Evolutionary conservation across 2,113 vertebrate genomes (phyloP).

Genomic region (Neolamprologus brichardi): DNA sequence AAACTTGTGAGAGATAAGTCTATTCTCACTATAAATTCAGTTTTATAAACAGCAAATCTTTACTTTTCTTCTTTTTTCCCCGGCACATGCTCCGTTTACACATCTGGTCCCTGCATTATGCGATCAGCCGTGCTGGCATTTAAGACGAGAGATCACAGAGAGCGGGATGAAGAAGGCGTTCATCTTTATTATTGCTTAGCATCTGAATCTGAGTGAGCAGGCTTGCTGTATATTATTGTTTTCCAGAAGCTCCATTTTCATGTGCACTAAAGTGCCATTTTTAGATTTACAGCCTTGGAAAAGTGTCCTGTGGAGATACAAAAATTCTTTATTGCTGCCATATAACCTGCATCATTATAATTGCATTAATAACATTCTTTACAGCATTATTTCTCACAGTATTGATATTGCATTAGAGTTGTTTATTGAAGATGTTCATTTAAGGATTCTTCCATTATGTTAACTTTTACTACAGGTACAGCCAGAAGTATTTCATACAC

Average conservation of each 20-base stretch:
- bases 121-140: neutral
- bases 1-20: neutral
- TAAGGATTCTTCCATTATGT: no score
- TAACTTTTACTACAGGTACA: no score
- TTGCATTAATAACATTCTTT: no score
- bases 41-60: neutral
- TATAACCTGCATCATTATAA: no score
- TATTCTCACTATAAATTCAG: neutral
- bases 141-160: neutral
- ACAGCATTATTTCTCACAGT: no score
- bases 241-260: neutral
- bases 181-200: neutral
- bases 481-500: no score
- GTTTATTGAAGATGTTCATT: no score
- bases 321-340: no score
- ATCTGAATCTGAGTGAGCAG: neutral
- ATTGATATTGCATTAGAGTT: no score
- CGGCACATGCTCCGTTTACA: neutral
- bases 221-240: neutral
- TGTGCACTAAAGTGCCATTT: neutral
- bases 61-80: neutral
- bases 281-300: neutral
- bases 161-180: neutral
- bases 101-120: neutral
- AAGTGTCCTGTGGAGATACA: neutral